A percentile compares a stretch with the other conserved stretches of the same genome.
These are phyloP conservation scores for Aporrectodea caliginosa DNA, from an alignment of 1,140 invertebrate species.

Conservation along the genomic window DNA sequence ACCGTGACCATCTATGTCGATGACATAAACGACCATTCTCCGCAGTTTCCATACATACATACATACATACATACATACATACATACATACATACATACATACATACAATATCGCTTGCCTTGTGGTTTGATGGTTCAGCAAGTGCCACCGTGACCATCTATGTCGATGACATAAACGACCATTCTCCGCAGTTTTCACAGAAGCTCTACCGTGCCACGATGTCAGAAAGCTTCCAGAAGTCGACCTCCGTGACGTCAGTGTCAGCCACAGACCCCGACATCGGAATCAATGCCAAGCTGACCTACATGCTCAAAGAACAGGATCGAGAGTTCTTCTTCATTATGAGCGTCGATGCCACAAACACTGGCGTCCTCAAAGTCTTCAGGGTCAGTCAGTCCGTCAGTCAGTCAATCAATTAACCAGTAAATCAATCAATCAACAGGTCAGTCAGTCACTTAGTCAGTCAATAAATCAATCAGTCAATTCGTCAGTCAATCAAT, in stretches of 20 bases:
- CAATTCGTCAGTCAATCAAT: too few species aligned
- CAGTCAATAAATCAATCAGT: too few species aligned
- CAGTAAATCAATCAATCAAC: too few species aligned
- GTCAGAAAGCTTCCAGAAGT: slow-evolving; percentile 84
- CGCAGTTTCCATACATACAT: too few species aligned
- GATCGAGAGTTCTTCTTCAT: slow-evolving; percentile 31
- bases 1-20: slow-evolving; percentile 18
- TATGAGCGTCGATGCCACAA: slow-evolving; percentile 28
- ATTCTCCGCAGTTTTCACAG: slow-evolving; percentile 29
- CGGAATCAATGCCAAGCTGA: slow-evolving; percentile 26
- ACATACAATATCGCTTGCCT: too few species aligned
- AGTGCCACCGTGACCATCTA: slow-evolving; percentile 34
- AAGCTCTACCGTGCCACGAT: slow-evolving; percentile 82
- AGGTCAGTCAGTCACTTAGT: too few species aligned
- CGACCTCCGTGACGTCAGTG: slow-evolving; percentile 49
- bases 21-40: slow-evolving; percentile 16
- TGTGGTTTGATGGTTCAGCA: too few species aligned
- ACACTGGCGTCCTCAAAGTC: slow-evolving; percentile 33
- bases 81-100: too few species aligned
- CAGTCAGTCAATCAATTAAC: too few species aligned
- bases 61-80: too few species aligned
- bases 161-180: slow-evolving; percentile 32
- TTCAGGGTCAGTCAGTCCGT: slow-evolving; percentile 23
- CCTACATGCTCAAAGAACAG: slow-evolving; percentile 27
- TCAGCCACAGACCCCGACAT: slow-evolving; percentile 32